Evolutionary conservation across 2,888 invertebrate species (phyloP), one percentile per base, ranked within the genome.

Genomic region (Erebia aethiops): DNA sequence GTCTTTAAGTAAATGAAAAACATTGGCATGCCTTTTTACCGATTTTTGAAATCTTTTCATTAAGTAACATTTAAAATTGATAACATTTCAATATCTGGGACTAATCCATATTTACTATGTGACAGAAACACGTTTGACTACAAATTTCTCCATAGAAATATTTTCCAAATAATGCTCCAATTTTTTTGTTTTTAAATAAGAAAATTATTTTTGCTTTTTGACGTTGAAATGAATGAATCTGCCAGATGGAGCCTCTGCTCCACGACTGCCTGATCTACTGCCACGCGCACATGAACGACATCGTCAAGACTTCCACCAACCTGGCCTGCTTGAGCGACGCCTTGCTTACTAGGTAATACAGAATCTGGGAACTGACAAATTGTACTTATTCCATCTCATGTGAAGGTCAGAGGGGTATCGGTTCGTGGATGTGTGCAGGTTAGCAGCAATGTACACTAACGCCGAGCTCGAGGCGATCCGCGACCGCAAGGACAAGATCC

Each of bases 401-500:
- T 13, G 3, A 11, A 46, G 3, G 4, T 46, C 11, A 1, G 46
- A 13, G 13, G 13, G 46, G 13, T 2, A 46, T 46, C 16, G 16
- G 54, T 10, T 18, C 2, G 1, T 54, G 18, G 18, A 54, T 16
- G 16, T 3, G 58, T 43, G 21, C 81, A 97, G 98, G 79, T 91
- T 98, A 79, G 96, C 98, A 11, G 96, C 97, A 21, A 96, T 98
- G 94, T 98, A 98, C 87, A 97, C 97, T 0, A 98, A 98, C 85
- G 93, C 95, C 0, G 98, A 98, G 83, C 93, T 98, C 70, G 98
- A 99, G 89, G 94, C 94, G 52, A 94, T 98, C 56, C 95, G 96
- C 74, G 98, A 99, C 83, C 96, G 97, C 77, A 97, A 97, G 81
- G 98, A 98, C 87, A 97, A 98, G 84, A 96, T 98, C 16, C 97